These are phyloP conservation scores for Echiichthys vipera DNA, from an alignment of 2,797 vertebrate genomes.

Conservation along the genomic window DNA sequence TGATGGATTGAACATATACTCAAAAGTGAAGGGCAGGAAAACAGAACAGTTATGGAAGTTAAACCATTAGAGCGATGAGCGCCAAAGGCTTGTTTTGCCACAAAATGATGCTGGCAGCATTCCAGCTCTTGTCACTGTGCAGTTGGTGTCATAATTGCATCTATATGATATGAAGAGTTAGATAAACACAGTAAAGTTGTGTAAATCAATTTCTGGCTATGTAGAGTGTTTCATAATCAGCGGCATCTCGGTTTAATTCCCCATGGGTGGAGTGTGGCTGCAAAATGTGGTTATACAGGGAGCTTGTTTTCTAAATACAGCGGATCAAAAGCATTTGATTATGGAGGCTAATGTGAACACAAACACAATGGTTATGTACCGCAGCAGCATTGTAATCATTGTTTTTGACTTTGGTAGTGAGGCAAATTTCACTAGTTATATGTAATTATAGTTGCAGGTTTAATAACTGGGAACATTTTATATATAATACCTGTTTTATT, in stretches of 20 bases:
- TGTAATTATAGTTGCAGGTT: too few relatives aligned
- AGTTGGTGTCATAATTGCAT: constrained; percentile 18
- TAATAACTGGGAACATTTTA: too few relatives aligned
- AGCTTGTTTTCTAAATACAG: constrained; percentile 18
- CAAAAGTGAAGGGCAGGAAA: constrained; percentile 6
- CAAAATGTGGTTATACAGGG: constrained; percentile 16
- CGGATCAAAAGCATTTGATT: constrained; percentile 27
- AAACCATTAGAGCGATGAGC: constrained; percentile 19
- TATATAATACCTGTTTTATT: too few relatives aligned
- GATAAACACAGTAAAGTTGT: constrained; percentile 27
- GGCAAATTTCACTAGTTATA: too few relatives aligned
- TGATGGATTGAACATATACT: constrained; percentile 10
- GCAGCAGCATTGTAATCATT: constrained; percentile 1
- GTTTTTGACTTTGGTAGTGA: background rate
- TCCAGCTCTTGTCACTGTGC: background rate
- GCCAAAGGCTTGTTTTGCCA: background rate
- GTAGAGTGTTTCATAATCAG: constrained; percentile 11
- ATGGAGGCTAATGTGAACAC: constrained; percentile 16
- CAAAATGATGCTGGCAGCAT: constrained; percentile 16
- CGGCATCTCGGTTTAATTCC: constrained; percentile 22
- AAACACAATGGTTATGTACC: background rate
- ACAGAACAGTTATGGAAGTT: constrained; percentile 1
- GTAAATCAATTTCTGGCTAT: constrained; percentile 30
- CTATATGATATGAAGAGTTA: constrained; percentile 9
- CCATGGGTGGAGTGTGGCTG: constrained; percentile 15